Evolutionary conservation across 1,140 invertebrate species (phyloP), one percentile per base, ranked within the genome.

Genomic region (Sipha flava): DNA sequence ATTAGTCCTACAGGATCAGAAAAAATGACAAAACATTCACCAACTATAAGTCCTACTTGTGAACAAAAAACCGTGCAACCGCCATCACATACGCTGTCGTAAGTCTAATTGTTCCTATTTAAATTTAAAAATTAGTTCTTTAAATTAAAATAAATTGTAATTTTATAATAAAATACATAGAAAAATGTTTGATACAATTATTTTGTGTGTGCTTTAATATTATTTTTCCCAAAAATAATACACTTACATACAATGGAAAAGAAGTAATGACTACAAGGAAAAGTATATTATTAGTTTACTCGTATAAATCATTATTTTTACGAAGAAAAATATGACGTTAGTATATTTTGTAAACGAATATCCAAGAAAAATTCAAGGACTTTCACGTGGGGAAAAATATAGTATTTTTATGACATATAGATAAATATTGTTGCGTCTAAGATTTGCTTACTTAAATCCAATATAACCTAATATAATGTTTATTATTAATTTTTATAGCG

Each of bases 11-110:
- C 47, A 0, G 73, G 49, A 77, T 77, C 73, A 21, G 73, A 77
- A n/a, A 77, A 77, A 57, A 77, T 26, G 7, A 59, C 73, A n/a
- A 59, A 21, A 77, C 47, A 57, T 57, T 57, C 73, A 2, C 73
- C 73, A 29, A 77, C 49, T 18, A 77, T 77, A 59, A 77, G 73
- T 10, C 73, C 73, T 1, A 77, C 73, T 9, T 77, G 73, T n/a
- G 73, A 77, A 59, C 73, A 77, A 43, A 77, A 77, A 57, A 54
- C 47, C 16, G 73, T 77, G 16, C 73, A 77, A 43, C 73, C 73
- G 4, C 73, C 73, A 12, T 26, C 52, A 59, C 73, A 77, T 1
- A 37, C 21, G n/a, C 59, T 77, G 34, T 77, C 73, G 73, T 77
- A 59, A 77, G 73, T 43, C 10, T 1, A 52, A 37, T 10, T 62